Percentiles rank a stretch among this genome's conserved stretches.
Conservation (phyloP, 2,797 vertebrate genomes). For the Hypotaenidia okinawae region DNA sequence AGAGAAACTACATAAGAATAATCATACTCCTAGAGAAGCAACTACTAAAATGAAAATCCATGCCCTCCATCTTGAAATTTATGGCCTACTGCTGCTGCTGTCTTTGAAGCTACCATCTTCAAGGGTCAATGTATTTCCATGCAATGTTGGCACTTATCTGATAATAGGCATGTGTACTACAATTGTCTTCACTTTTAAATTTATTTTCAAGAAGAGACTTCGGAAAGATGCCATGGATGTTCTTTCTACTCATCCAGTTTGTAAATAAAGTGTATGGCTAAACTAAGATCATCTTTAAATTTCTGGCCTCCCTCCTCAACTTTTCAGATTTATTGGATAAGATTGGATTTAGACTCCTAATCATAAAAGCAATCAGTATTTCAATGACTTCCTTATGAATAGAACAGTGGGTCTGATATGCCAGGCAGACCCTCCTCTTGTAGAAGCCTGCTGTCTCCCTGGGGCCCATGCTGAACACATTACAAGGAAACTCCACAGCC, state of each 20-base stretch:
- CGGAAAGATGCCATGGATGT: fast-evolving
- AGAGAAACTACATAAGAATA: background rate
- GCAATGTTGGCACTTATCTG: background rate
- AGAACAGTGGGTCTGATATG: too few relatives aligned
- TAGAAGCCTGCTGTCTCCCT: too few relatives aligned
- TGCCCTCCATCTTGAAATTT: constrained; percentile 17
- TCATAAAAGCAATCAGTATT: background rate
- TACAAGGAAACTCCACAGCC: too few relatives aligned
- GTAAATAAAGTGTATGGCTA: background rate
- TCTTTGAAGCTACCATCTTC: constrained; percentile 42
- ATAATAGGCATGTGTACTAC: background rate
- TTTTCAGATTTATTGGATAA: background rate
- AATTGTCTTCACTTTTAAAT: background rate
- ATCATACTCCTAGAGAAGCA: constrained; percentile 36
- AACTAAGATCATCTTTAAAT: background rate
- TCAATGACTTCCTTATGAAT: background rate
- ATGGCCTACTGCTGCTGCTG: constrained; percentile 17
- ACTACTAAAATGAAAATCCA: constrained; percentile 9
- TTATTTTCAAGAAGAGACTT: background rate
- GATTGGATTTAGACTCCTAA: background rate
- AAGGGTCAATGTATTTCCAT: constrained; percentile 1
- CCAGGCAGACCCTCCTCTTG: too few relatives aligned
- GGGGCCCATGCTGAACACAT: too few relatives aligned
- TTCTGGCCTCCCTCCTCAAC: fast-evolving
- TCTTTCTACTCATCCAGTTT: background rate